A percentile compares a stretch with the other conserved stretches of the same genome.
Evolutionary conservation across 2,113 vertebrate genomes (phyloP).

Genomic region (Promerops cafer): DNA sequence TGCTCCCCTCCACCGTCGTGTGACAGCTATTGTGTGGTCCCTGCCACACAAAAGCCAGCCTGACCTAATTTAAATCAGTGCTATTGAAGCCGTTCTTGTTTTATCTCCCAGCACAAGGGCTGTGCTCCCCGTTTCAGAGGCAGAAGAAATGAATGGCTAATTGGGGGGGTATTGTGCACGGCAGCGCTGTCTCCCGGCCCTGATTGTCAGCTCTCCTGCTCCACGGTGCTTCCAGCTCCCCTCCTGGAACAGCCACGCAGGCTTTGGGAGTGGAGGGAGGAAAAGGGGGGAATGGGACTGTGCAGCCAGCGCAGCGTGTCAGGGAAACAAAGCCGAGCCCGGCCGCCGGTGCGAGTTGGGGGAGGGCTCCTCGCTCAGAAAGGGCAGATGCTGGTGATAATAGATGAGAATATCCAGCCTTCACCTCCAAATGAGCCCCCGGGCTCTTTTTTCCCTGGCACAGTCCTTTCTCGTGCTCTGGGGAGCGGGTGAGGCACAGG

Average conservation of each 20-base stretch:
- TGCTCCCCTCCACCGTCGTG: slow-evolving; percentile 34
- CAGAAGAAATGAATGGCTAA: slow-evolving; percentile 59
- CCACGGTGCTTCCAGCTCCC: neutral
- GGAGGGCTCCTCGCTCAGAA: neutral
- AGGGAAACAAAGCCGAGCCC: slow-evolving; percentile 15
- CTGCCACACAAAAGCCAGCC: slow-evolving; percentile 49
- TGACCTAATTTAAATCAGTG: slow-evolving; percentile 63
- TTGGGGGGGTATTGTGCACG: slow-evolving; percentile 50
- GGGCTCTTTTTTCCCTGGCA: neutral
- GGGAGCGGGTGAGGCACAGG: neutral
- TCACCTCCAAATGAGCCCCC: neutral
- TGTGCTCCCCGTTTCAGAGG: slow-evolving; percentile 35
- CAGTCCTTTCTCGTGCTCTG: neutral
- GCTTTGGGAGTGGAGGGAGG: neutral
- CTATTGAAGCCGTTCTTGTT: slow-evolving; percentile 58
- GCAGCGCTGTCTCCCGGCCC: neutral
- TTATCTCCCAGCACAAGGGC: slow-evolving; percentile 59
- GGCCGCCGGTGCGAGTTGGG: neutral
- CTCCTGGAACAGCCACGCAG: neutral
- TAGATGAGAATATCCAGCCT: neutral
- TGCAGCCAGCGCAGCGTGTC: neutral
- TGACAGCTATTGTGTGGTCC: slow-evolving; percentile 52
- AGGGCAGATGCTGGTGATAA: neutral
- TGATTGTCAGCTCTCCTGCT: slow-evolving; percentile 37
- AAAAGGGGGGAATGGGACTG: neutral